Evolutionary conservation across 2,113 vertebrate species (phyloP).

Genomic region (Corvus cornix): DNA sequence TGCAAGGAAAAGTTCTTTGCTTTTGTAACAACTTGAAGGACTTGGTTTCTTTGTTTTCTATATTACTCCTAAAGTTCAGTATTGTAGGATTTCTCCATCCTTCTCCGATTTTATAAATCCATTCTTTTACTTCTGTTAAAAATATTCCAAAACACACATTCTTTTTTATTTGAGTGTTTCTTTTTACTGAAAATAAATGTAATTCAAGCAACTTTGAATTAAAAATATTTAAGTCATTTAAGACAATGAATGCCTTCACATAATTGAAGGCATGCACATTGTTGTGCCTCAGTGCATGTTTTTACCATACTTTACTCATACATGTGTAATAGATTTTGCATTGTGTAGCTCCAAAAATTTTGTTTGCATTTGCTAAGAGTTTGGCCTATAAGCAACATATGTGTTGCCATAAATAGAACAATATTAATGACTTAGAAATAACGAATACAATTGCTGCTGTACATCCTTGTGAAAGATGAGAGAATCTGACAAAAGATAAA

Average conservation of each 20-base stretch:
- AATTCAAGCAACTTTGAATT: neutral
- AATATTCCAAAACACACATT: neutral
- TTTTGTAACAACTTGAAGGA: neutral
- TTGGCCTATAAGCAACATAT: neutral
- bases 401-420: neutral
- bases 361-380: neutral
- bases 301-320: neutral
- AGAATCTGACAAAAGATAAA: neutral
- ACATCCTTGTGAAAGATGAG: neutral
- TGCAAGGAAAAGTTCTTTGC: neutral
- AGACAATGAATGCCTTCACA: neutral
- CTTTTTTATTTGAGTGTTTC: accelerated
- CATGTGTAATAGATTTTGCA: neutral
- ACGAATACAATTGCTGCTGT: neutral
- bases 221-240: neutral
- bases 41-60: neutral
- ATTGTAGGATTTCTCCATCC: neutral
- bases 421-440: neutral
- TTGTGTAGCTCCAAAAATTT: neutral
- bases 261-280: neutral
- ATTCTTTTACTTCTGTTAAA: neutral
- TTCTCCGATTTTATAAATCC: neutral
- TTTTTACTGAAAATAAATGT: too few relatives aligned
- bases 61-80: neutral
- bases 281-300: neutral